Conservation (phyloP, 2,113 vertebrate species). For the Rana temporaria region DNA sequence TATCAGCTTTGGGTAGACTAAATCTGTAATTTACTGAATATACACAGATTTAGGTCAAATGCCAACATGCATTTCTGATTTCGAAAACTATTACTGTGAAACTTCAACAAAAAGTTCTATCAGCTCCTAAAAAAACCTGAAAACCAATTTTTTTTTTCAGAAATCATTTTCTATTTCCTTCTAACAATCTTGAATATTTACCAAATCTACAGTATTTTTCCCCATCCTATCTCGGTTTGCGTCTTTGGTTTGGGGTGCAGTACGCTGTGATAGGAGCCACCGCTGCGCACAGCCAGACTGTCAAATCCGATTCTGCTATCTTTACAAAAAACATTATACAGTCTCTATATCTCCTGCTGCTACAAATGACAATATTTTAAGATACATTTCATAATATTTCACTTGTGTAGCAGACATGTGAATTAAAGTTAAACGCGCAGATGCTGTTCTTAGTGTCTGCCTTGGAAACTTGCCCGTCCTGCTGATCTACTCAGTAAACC, state of each 20-base stretch:
- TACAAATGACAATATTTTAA: constrained; percentile 56
- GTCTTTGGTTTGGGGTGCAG: constrained; percentile 1
- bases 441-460: constrained; percentile 41
- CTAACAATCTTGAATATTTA: not conserved
- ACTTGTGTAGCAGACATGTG: constrained; percentile 45
- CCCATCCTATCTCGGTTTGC: not conserved
- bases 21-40: no score
- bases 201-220: not conserved
- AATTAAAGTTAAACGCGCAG: constrained; percentile 53
- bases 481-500: constrained; percentile 55
- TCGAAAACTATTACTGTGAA: not conserved
- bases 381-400: constrained; percentile 52
- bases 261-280: constrained; percentile 31
- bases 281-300: constrained; percentile 37
- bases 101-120: not conserved
- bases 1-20: no score
- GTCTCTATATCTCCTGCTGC: constrained; percentile 49
- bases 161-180: constrained; percentile 1
- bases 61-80: not conserved
- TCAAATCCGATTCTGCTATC: constrained; percentile 39
- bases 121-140: no score
- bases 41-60: no score
- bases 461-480: constrained; percentile 51
- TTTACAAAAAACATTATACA: constrained; percentile 43
- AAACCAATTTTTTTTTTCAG: no score